Percentiles rank a stretch among this genome's conserved stretches.
Conservation (phyloP, 2,888 invertebrate genomes). For the Synanthedon formicaeformis region DNA sequence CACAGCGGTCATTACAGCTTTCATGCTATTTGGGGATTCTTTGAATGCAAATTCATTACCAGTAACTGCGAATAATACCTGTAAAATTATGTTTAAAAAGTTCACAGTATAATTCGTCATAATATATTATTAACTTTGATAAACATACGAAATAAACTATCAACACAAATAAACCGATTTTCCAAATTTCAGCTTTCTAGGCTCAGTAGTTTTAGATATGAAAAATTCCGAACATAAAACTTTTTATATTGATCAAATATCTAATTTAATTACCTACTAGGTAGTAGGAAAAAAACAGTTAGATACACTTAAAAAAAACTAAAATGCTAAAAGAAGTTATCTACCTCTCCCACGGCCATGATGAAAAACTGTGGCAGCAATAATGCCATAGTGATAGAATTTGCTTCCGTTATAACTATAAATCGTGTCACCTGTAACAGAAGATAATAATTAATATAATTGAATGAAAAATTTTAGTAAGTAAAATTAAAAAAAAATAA, state of each 20-base stretch:
- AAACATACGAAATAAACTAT: no score
- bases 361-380: slow-evolving; percentile 86
- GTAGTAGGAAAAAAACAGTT: no score
- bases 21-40: slow-evolving; percentile 87
- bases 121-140: no score
- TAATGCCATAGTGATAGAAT: slow-evolving; percentile 79
- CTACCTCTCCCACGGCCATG: slow-evolving; percentile 84
- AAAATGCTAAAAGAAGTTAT: no score
- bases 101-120: neutral
- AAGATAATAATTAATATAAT: slow-evolving; percentile 1
- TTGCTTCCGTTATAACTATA: slow-evolving; percentile 70
- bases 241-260: no score
- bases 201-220: neutral
- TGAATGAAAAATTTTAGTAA: no score
- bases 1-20: slow-evolving; percentile 83
- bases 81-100: neutral
- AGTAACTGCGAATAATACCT: slow-evolving; percentile 83
- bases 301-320: no score
- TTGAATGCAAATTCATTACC: slow-evolving; percentile 91
- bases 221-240: neutral
- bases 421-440: slow-evolving; percentile 34
- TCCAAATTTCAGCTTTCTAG: no score
- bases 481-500: no score
- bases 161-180: no score
- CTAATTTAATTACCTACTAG: no score